These are phyloP conservation scores for Lasioglossum calceatum DNA, from an alignment of 2,888 invertebrate genomes.

Conservation along the genomic window DNA sequence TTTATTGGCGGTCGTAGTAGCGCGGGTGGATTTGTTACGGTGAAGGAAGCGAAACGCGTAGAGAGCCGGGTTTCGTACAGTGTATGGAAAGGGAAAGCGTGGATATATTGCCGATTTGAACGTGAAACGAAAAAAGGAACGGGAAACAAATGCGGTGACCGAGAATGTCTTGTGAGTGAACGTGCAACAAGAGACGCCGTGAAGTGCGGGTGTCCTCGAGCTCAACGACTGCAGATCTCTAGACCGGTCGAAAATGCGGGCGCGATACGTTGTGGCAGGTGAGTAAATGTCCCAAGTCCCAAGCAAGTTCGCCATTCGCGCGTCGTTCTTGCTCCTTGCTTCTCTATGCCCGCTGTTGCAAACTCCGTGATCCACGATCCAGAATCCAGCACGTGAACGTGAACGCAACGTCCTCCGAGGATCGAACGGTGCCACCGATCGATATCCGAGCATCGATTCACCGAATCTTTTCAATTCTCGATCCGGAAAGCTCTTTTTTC, in stretches of 20 bases:
- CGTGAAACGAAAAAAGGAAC: slow-evolving; percentile 16
- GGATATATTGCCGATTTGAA: slow-evolving; percentile 17
- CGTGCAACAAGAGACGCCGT: slow-evolving; percentile 64
- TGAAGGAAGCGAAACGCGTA: slow-evolving; percentile 46
- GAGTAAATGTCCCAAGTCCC: slow-evolving; percentile 64
- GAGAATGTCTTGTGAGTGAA: slow-evolving; percentile 63
- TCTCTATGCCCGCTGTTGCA: slow-evolving; percentile 25
- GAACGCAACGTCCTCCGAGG: background rate
- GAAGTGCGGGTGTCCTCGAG: slow-evolving; percentile 56
- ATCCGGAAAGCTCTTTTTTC: background rate
- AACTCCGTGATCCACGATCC: slow-evolving; percentile 35
- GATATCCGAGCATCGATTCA: background rate
- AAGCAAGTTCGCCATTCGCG: slow-evolving; percentile 64
- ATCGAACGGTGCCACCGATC: background rate
- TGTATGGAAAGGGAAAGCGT: slow-evolving; percentile 51
- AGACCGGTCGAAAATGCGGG: slow-evolving; percentile 73
- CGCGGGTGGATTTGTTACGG: slow-evolving; percentile 66
- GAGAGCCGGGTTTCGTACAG: slow-evolving; percentile 39
- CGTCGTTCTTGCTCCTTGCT: slow-evolving; percentile 38
- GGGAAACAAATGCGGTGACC: slow-evolving; percentile 41
- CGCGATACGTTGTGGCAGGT: slow-evolving; percentile 79
- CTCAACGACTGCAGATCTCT: slow-evolving; percentile 38
- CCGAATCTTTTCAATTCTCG: background rate
- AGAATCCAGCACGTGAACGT: background rate
- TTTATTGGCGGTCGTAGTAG: slow-evolving; percentile 64